Evolutionary conservation across 2,888 invertebrate genomes (phyloP).

Genomic region (Prosopocoilus inquinatus): DNA sequence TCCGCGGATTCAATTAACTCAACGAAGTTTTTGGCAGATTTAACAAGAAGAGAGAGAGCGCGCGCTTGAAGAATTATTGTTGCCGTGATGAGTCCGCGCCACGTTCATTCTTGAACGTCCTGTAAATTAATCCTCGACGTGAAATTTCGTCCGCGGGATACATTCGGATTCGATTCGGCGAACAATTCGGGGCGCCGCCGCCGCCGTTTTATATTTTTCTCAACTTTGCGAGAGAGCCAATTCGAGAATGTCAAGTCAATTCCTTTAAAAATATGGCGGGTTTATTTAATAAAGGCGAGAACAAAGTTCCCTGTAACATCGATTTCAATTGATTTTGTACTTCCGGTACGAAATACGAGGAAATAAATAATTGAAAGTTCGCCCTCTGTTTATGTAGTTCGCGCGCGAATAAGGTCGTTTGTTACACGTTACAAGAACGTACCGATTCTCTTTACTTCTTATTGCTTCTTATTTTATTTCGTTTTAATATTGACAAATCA

Average conservation of each 20-base stretch:
- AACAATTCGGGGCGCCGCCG: conserved; percentile 2
- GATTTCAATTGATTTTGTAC: conserved; percentile 20
- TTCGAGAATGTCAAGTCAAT: conserved; percentile 10
- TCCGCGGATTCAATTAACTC: conserved; percentile 23
- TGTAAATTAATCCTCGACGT: no score
- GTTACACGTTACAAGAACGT: no score
- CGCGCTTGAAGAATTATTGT: no score
- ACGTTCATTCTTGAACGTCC: no score
- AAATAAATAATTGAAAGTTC: neutral
- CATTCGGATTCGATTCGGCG: neutral
- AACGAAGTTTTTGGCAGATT: conserved; percentile 8
- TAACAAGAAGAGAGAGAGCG: no score
- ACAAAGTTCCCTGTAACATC: conserved; percentile 7
- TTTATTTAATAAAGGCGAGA: conserved; percentile 17
- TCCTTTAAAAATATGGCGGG: conserved; percentile 7
- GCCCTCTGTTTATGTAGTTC: no score
- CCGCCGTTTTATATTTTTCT: conserved; percentile 20
- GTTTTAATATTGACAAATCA: no score
- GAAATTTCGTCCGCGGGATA: no score
- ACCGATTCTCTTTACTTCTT: no score
- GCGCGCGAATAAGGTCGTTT: no score
- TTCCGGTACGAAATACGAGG: conserved; percentile 12
- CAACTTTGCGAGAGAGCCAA: conserved; percentile 21
- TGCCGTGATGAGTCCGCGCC: no score
- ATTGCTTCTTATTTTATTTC: no score